These are phyloP conservation scores for Papilio polytes DNA, from an alignment of 1,140 invertebrate species.

Conservation along the genomic window DNA sequence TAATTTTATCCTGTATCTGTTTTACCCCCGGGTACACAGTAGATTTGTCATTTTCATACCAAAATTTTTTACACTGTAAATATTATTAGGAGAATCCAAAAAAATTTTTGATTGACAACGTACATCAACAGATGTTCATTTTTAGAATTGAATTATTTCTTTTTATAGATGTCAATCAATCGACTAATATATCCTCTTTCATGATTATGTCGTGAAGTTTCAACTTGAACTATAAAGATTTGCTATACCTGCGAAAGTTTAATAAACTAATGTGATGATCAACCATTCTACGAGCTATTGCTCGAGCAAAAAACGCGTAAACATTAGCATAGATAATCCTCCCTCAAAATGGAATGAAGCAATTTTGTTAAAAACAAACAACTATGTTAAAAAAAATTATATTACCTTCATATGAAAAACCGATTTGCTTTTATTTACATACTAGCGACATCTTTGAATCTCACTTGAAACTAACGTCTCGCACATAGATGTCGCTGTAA, in stretches of 20 bases:
- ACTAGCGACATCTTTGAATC: constrained; percentile 60
- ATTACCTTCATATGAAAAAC: neutral
- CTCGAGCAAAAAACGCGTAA: no score
- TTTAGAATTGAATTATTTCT: constrained; percentile 53
- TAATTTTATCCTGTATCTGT: constrained; percentile 41
- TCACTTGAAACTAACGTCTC: constrained; percentile 64
- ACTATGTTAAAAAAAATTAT: no score
- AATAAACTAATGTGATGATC: no score
- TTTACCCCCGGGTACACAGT: constrained; percentile 57
- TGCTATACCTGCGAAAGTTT: no score
- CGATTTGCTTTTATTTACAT: constrained; percentile 19
- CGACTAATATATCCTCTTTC: constrained; percentile 16
- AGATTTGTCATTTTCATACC: constrained; percentile 76
- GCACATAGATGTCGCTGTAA: constrained; percentile 61
- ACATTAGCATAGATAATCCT: no score
- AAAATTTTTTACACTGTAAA: constrained; percentile 51
- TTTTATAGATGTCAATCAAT: constrained; percentile 39
- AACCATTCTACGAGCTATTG: no score
- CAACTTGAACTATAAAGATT: neutral
- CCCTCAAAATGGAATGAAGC: no score
- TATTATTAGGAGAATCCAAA: constrained; percentile 47
- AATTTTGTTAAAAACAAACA: no score
- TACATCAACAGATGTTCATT: constrained; percentile 58
- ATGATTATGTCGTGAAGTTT: constrained; percentile 7
- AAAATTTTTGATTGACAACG: constrained; percentile 65